phyloP scores from a whole-genome alignment of 2,888 invertebrate genomes.

The Stenolophus ochropezus region DNA sequence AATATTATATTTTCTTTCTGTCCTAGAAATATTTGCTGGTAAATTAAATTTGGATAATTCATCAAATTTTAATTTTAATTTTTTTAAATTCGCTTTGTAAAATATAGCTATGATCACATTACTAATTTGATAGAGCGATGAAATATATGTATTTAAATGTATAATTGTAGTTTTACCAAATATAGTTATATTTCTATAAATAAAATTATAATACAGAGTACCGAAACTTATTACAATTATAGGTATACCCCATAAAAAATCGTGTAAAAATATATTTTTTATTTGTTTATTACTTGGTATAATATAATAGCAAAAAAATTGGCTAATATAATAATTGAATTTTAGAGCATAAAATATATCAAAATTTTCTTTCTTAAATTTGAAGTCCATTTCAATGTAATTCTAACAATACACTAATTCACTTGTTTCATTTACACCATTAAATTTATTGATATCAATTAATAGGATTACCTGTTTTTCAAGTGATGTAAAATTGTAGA shows the following conservation, averaged over 20 bases:
- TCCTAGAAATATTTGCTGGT: neutral
- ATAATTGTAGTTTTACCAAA: neutral
- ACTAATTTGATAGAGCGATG: neutral
- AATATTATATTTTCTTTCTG: neutral
- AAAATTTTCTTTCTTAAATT: neutral
- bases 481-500: neutral
- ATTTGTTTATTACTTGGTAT: neutral
- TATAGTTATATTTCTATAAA: neutral
- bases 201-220: neutral
- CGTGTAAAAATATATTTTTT: neutral
- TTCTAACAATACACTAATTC: neutral
- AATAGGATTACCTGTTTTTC: constrained; percentile 3
- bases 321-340: constrained; percentile 12
- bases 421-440: neutral
- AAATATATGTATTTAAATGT: neutral
- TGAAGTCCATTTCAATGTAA: neutral
- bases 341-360: neutral
- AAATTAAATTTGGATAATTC: neutral
- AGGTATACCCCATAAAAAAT: neutral
- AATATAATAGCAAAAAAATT: neutral
- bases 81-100: neutral
- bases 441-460: neutral
- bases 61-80: neutral
- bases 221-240: neutral
- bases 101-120: neutral